Percentiles rank a stretch among this genome's conserved stretches.
Evolutionary conservation across 2,888 invertebrate genomes (phyloP).

Genomic region (Pharmacophagus antenor): DNA sequence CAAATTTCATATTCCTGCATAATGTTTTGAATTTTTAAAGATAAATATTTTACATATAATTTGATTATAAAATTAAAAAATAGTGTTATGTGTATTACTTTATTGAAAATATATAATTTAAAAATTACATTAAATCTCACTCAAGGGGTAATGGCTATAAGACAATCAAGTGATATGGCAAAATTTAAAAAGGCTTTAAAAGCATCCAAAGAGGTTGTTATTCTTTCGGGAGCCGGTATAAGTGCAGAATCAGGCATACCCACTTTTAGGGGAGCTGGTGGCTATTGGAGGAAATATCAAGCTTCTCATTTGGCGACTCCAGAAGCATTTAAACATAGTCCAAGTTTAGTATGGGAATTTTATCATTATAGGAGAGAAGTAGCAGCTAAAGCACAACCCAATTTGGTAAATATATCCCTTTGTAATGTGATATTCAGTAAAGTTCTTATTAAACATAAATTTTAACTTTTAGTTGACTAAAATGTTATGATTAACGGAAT

Average conservation of each 20-base stretch:
- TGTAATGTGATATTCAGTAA: background rate
- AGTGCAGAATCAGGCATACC: slow-evolving; percentile 94
- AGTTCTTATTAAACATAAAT: too few relatives aligned
- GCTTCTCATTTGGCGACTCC: slow-evolving; percentile 85
- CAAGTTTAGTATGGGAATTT: slow-evolving; percentile 94
- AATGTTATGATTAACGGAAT: too few relatives aligned
- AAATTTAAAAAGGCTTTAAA: slow-evolving; percentile 81
- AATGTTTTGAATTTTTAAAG: too few relatives aligned
- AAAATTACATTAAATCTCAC: slow-evolving; percentile 26
- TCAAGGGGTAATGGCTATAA: slow-evolving; percentile 41
- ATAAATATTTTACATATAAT: too few relatives aligned
- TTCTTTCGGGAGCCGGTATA: slow-evolving; percentile 89
- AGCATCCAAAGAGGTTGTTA: slow-evolving; percentile 83
- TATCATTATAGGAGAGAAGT: slow-evolving; percentile 91
- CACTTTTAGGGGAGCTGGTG: slow-evolving; percentile 91
- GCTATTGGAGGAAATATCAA: slow-evolving; percentile 89
- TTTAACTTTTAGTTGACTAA: too few relatives aligned
- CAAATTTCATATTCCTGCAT: too few relatives aligned
- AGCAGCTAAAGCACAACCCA: slow-evolving; percentile 86
- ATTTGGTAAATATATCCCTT: slow-evolving; percentile 74
- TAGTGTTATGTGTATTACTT: slow-evolving; percentile 48
- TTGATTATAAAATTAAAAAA: too few relatives aligned
- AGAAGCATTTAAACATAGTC: slow-evolving; percentile 85
- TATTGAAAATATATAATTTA: slow-evolving; percentile 40
- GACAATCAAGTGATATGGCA: slow-evolving; percentile 63